phyloP scores from a whole-genome alignment of 2,797 vertebrate species.

The Emydoidea blandingii region DNA sequence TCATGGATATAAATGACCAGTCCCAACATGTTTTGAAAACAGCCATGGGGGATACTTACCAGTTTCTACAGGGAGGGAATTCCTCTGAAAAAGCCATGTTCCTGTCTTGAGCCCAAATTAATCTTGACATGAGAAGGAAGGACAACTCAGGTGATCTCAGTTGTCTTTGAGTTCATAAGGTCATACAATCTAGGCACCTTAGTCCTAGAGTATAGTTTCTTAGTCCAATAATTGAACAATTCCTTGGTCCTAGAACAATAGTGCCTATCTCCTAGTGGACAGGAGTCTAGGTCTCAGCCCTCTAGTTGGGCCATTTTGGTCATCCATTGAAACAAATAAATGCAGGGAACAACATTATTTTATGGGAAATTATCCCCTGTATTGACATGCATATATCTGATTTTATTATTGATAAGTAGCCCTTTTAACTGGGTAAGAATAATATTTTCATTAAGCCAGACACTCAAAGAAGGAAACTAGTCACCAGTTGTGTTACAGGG shows the following conservation, averaged over 20 bases:
- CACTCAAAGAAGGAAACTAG: background rate
- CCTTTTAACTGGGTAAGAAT: background rate
- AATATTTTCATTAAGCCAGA: background rate
- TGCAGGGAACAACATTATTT: background rate
- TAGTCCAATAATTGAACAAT: rapidly evolving
- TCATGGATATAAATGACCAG: background rate
- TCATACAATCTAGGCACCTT: rapidly evolving
- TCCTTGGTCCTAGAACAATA: background rate
- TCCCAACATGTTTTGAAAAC: background rate
- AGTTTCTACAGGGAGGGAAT: background rate
- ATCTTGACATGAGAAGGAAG: background rate
- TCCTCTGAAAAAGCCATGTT: background rate
- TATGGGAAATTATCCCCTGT: background rate
- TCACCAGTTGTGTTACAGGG: background rate
- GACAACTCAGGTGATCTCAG: background rate
- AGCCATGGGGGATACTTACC: background rate
- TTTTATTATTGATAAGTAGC: background rate
- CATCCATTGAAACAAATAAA: background rate
- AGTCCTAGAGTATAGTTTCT: background rate
- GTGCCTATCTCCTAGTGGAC: background rate
- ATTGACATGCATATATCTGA: background rate
- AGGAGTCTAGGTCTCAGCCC: background rate
- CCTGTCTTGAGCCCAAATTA: background rate
- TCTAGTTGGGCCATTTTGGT: background rate
- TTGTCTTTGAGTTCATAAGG: rapidly evolving